Conservation (phyloP, 2,888 invertebrate species). For the Habroteleia sp. region DNA sequence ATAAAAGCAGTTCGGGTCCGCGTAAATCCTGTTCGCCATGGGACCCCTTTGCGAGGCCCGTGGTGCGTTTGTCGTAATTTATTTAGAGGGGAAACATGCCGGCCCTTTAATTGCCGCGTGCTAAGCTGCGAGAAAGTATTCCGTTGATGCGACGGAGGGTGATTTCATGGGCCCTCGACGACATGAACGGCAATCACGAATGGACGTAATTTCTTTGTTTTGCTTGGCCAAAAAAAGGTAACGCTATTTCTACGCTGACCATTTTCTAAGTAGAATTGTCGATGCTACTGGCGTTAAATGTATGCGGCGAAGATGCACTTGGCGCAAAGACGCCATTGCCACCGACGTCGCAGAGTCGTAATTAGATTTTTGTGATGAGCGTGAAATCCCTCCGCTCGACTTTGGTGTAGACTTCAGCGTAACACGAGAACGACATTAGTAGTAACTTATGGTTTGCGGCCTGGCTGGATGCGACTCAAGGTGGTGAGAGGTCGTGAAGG, state of each 20-base stretch:
- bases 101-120: slow-evolving; percentile 75
- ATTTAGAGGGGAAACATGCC: slow-evolving; percentile 71
- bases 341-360: slow-evolving; percentile 60
- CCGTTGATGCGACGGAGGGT: slow-evolving; percentile 66
- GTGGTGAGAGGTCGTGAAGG: slow-evolving; percentile 59
- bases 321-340: slow-evolving; percentile 43
- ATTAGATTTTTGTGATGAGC: slow-evolving; percentile 63
- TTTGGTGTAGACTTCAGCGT: slow-evolving; percentile 64
- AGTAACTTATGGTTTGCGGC: slow-evolving; percentile 79
- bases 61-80: slow-evolving; percentile 69
- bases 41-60: slow-evolving; percentile 67
- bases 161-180: slow-evolving; percentile 62
- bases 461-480: slow-evolving; percentile 69
- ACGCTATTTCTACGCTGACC: slow-evolving; percentile 10
- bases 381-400: slow-evolving; percentile 65
- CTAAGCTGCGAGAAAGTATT: slow-evolving; percentile 75
- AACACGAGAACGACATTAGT: slow-evolving; percentile 81
- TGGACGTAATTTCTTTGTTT: slow-evolving; percentile 39
- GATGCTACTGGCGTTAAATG: slow-evolving; percentile 19
- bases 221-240: slow-evolving; percentile 1
- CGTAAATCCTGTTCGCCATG: slow-evolving; percentile 73
- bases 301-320: slow-evolving; percentile 40
- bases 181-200: slow-evolving; percentile 56
- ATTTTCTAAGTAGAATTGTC: slow-evolving; percentile 32
- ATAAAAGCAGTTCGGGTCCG: slow-evolving; percentile 72